A percentile compares a stretch with the other conserved stretches of the same genome.
Conservation (phyloP, 2,113 vertebrate species). For the Myiozetetes cayanensis region DNA sequence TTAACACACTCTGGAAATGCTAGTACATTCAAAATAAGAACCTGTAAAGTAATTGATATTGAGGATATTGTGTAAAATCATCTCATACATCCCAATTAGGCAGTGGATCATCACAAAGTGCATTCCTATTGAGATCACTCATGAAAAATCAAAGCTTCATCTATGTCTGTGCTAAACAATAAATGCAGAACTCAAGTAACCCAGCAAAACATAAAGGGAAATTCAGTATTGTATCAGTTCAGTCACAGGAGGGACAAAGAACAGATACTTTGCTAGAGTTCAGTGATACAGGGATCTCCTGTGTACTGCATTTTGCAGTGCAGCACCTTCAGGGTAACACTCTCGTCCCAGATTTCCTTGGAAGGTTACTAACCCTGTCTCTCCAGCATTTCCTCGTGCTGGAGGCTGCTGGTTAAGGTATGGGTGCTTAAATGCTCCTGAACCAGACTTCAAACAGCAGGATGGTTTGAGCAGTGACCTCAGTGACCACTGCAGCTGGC, state of each 20-base stretch:
- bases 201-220: conserved; percentile 4
- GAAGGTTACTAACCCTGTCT: neutral
- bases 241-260: neutral
- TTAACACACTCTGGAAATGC: neutral
- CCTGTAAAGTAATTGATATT: neutral
- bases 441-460: neutral
- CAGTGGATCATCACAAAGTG: neutral
- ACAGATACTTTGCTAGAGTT: neutral
- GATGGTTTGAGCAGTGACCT: neutral
- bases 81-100: neutral
- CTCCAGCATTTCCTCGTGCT: neutral
- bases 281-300: neutral
- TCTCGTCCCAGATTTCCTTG: neutral
- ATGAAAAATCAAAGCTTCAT: conserved; percentile 10
- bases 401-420: neutral
- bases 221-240: neutral
- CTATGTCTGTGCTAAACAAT: neutral
- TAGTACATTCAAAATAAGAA: neutral
- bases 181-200: neutral
- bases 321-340: neutral
- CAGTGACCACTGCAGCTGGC: neutral
- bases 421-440: neutral
- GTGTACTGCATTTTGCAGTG: neutral
- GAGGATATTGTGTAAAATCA: neutral
- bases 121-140: neutral